A percentile compares a stretch with the other conserved stretches of the same genome.
Evolutionary conservation across 1,140 invertebrate species (phyloP).

Genomic region (Drosophila willistoni): DNA sequence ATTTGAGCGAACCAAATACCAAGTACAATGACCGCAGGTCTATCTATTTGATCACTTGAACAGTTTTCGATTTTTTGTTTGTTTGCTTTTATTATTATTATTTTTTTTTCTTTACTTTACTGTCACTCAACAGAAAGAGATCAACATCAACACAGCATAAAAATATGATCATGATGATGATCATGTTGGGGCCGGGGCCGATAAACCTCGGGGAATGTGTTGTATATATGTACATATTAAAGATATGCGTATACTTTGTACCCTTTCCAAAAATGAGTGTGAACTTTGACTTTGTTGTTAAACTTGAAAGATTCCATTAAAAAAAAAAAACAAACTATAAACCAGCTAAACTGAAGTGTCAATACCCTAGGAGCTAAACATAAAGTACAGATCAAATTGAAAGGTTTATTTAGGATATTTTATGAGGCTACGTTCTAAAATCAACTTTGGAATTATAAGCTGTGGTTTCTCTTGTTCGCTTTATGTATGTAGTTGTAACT

Average conservation of each 20-base stretch:
- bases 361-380: too few relatives aligned
- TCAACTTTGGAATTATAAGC: too few relatives aligned
- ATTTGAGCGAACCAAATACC: slow-evolving; percentile 20
- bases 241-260: slow-evolving; percentile 20
- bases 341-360: neutral
- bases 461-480: too few relatives aligned
- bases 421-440: too few relatives aligned
- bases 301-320: neutral
- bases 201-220: slow-evolving; percentile 49
- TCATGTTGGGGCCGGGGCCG: slow-evolving; percentile 23
- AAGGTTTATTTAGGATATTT: too few relatives aligned
- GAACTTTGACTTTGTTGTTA: slow-evolving; percentile 29
- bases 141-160: slow-evolving; percentile 20
- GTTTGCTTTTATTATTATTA: slow-evolving; percentile 23
- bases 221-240: neutral
- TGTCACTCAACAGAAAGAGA: slow-evolving; percentile 54
- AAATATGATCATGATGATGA: slow-evolving; percentile 2
- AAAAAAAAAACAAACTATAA: neutral
- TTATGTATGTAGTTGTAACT: too few relatives aligned
- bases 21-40: slow-evolving; percentile 69
- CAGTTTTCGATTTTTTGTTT: slow-evolving; percentile 48
- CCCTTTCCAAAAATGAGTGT: slow-evolving; percentile 20
- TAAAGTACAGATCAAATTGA: too few relatives aligned
- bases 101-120: slow-evolving; percentile 8
- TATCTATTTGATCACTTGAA: slow-evolving; percentile 33